These are phyloP conservation scores for Lepidurus packardi DNA, from an alignment of 1,140 invertebrate species.

Conservation along the genomic window DNA sequence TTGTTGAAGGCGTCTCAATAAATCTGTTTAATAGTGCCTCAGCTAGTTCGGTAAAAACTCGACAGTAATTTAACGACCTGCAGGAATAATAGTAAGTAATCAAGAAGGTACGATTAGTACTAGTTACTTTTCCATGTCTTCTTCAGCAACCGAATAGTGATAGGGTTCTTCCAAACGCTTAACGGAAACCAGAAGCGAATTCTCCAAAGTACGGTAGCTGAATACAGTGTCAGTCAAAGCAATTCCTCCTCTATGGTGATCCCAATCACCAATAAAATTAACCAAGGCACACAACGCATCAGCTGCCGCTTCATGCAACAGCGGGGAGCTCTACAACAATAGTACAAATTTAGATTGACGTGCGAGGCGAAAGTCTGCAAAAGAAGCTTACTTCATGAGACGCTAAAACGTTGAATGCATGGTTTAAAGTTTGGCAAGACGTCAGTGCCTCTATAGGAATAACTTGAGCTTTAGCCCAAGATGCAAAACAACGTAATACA, in stretches of 20 bases:
- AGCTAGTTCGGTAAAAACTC: conserved; percentile 90
- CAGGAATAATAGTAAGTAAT: conserved; percentile 37
- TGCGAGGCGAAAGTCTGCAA: conserved; percentile 37
- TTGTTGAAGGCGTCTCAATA: conserved; percentile 36
- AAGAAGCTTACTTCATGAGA: conserved; percentile 40
- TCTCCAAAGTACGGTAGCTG: conserved; percentile 52
- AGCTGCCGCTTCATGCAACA: conserved; percentile 81
- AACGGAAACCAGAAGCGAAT: conserved; percentile 73
- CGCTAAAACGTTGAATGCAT: conserved; percentile 56
- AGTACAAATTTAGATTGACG: conserved; percentile 30
- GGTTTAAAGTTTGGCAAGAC: conserved; percentile 47
- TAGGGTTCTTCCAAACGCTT: conserved; percentile 76
- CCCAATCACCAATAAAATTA: conserved; percentile 68
- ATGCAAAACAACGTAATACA: conserved; percentile 69
- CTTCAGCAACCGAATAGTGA: conserved; percentile 82
- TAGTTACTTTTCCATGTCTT: conserved; percentile 75
- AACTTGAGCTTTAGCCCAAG: conserved; percentile 68
- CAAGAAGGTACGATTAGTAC: conserved; percentile 23
- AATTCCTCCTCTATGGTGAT: conserved; percentile 44
- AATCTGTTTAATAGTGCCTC: conserved; percentile 86
- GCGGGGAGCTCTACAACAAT: conserved; percentile 52
- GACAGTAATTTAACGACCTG: conserved; percentile 82
- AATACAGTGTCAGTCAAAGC: background rate
- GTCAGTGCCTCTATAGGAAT: conserved; percentile 45
- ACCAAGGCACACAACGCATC: conserved; percentile 85